These are phyloP conservation scores for Chesias legatella DNA, from an alignment of 2,888 invertebrate species.

Conservation along the genomic window DNA sequence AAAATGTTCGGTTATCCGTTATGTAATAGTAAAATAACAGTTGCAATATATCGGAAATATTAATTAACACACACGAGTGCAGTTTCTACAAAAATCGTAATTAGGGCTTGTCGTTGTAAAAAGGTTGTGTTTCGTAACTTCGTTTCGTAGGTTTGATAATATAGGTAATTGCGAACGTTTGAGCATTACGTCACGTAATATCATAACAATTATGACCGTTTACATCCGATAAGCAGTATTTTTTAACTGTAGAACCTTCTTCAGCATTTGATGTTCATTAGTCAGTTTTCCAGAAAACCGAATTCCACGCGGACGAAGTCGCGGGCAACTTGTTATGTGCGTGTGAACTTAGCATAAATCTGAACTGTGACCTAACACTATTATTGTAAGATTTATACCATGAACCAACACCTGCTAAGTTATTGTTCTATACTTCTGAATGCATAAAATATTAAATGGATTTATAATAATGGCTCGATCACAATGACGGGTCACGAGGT, in stretches of 20 bases:
- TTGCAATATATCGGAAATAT: constrained; percentile 22
- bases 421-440: constrained; percentile 23
- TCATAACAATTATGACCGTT: too few relatives aligned
- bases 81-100: constrained; percentile 26
- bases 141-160: constrained; percentile 19
- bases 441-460: constrained; percentile 31
- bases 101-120: constrained; percentile 26
- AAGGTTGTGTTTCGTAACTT: constrained; percentile 23
- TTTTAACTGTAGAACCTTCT: too few relatives aligned
- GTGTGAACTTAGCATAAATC: constrained; percentile 11
- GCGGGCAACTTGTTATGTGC: constrained; percentile 4
- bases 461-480: constrained; percentile 43
- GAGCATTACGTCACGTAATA: too few relatives aligned
- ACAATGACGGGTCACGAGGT: constrained; percentile 52
- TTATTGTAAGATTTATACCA: constrained; percentile 21
- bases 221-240: too few relatives aligned
- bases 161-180: neutral
- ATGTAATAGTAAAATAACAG: constrained; percentile 18
- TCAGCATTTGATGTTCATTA: too few relatives aligned
- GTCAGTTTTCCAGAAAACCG: too few relatives aligned
- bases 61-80: constrained; percentile 22
- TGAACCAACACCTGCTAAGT: constrained; percentile 19
- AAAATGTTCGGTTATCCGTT: constrained; percentile 12
- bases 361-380: constrained; percentile 19
- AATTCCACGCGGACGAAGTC: too few relatives aligned